Percentiles rank a stretch among this genome's conserved stretches.
phyloP scores from a whole-genome alignment of 2,888 invertebrate genomes.

The Cosmia trapezina region DNA sequence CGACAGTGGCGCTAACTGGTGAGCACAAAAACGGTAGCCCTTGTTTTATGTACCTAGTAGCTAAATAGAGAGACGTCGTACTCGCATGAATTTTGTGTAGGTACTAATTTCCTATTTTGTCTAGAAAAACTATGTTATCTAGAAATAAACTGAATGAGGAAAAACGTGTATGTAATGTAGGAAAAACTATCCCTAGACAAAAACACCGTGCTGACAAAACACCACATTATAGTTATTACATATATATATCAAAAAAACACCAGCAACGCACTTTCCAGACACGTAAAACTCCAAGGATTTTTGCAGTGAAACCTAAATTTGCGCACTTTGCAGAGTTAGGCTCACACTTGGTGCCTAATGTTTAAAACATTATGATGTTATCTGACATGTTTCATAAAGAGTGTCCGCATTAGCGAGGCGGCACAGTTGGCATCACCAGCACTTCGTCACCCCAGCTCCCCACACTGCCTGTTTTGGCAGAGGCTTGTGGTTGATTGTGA shows the following conservation, averaged over 20 bases:
- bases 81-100: background rate
- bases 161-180: no score
- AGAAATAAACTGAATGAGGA: background rate
- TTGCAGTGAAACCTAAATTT: background rate
- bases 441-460: conserved; percentile 61
- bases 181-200: background rate
- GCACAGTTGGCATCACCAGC: conserved; percentile 35
- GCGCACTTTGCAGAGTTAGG: conserved; percentile 1
- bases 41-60: background rate
- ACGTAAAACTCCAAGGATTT: background rate
- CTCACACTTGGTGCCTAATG: conserved; percentile 4
- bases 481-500: conserved; percentile 12
- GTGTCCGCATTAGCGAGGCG: conserved; percentile 50
- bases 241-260: background rate
- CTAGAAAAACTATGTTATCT: background rate
- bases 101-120: background rate
- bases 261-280: background rate
- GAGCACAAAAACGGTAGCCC: no score
- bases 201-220: background rate
- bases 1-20: no score
- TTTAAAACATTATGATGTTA: conserved; percentile 18
- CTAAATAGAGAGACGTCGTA: background rate
- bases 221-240: background rate
- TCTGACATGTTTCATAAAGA: conserved; percentile 36
- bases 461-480: conserved; percentile 32